Conservation (phyloP, 2,113 vertebrate species). For the Scomber japonicus region DNA sequence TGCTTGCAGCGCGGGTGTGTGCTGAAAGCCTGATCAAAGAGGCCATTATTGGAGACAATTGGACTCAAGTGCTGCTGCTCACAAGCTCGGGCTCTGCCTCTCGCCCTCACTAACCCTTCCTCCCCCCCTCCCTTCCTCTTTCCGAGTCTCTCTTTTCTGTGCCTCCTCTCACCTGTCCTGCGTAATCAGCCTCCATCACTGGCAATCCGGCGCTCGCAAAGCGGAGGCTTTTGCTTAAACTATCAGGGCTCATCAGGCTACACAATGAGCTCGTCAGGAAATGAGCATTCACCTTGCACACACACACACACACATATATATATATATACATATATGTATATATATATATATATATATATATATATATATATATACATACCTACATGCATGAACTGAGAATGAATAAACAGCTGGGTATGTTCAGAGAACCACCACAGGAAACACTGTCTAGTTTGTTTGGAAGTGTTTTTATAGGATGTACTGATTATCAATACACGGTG, state of each 20-base stretch:
- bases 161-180: slow-evolving; percentile 45
- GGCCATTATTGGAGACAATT: slow-evolving; percentile 70
- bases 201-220: not conserved
- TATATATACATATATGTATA: not conserved
- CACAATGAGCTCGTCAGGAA: slow-evolving; percentile 1
- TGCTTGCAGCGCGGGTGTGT: not conserved
- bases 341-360: not conserved
- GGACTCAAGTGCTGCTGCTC: slow-evolving; percentile 46
- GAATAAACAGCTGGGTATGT: not conserved
- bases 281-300: not conserved
- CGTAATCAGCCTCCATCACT: slow-evolving; percentile 13
- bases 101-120: slow-evolving; percentile 18
- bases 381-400: not conserved
- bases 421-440: no score
- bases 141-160: slow-evolving; percentile 4
- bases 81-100: slow-evolving; percentile 12
- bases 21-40: slow-evolving; percentile 70
- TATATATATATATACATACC: not conserved
- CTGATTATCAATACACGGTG: no score
- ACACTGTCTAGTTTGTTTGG: no score
- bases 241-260: not conserved
- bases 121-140: not conserved
- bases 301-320: not conserved
- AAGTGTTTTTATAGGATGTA: no score
- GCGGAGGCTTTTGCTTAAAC: not conserved